Conservation (phyloP, 1,140 invertebrate species). For the Forficula auricularia region DNA sequence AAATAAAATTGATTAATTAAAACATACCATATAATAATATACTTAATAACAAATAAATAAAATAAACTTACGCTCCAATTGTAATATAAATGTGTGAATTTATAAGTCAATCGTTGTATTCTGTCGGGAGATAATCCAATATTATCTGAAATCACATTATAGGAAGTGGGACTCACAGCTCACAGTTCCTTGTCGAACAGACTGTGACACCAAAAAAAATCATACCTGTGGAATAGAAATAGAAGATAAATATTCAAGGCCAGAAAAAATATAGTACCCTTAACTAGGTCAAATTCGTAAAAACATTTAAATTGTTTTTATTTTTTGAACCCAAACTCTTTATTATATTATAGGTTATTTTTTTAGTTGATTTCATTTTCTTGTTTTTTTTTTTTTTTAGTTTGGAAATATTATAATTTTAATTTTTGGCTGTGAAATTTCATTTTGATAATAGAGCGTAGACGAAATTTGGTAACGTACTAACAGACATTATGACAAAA, state of each 20-base stretch:
- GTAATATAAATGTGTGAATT: slow-evolving; percentile 36
- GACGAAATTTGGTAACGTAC: not conserved
- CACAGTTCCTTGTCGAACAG: slow-evolving; percentile 33
- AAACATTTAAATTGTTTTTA: not conserved
- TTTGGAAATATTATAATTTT: not conserved
- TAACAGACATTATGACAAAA: too few relatives aligned
- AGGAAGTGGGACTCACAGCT: slow-evolving; percentile 36
- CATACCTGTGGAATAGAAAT: slow-evolving; percentile 11
- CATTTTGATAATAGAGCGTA: not conserved
- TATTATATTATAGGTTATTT: not conserved
- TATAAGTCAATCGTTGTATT: slow-evolving; percentile 33
- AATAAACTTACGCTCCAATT: slow-evolving; percentile 25
- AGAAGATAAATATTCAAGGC: not conserved
- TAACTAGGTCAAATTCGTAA: not conserved
- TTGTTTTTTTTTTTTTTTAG: not conserved
- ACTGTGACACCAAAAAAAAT: slow-evolving; percentile 37
- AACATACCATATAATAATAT: too few relatives aligned
- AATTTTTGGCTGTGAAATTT: too few relatives aligned
- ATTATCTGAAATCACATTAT: slow-evolving; percentile 32
- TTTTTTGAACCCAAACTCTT: too few relatives aligned
- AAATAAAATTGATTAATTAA: too few relatives aligned
- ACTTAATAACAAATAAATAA: too few relatives aligned
- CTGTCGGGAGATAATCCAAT: slow-evolving; percentile 25
- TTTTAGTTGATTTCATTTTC: not conserved
- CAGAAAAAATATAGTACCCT: not conserved